Base-by-base conservation (phyloP, 2,888 invertebrate genomes). In the Andrena camellia region DNA sequence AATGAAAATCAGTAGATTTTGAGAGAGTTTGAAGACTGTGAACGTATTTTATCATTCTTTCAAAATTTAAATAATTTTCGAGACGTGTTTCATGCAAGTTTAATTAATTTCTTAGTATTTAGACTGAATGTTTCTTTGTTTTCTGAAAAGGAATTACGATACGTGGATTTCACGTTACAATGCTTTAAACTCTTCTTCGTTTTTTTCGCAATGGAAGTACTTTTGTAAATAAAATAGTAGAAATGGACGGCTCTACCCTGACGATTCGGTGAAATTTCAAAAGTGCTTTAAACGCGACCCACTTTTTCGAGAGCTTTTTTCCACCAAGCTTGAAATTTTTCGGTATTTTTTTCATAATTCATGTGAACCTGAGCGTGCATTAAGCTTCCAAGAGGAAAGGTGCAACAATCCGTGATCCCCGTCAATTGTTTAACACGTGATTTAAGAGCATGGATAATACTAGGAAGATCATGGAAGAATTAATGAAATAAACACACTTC, bases 171-270 rank as follows among this genome's bases (percentile, higher is more conserved):
- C 52, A 17, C 5, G 1, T 42, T 17, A 42, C 17, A 42, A 31
- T 50, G 52, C 31, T 52, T 54, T 68, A 33, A 67, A 17, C 23
- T 54, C 23, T 68, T 35, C n/a, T 50, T 17, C n/a, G 6, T 13
- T 29, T 23, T 23, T 57, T 23, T 26, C 23, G 6, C 20, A 10
- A n/a, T 20, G n/a, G n/a, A 48, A 67, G 48, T 20, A 17, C 42
- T 66, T 42, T 13, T 13, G 7, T 20, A 66, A 66, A 66, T n/a
- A 74, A 62, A 75, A 67, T 31, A 26, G 31, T 50, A 17, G 31
- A 54, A 75, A 62, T 33, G 62, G 42, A 76, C 54, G 33, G 63
- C 50, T 79, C 50, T 68, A 57, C 54, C 35, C n/a, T n/a, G 33
- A 33, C 64, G 63, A 69, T 50, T 69, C 59, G 20, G 26, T 35